phyloP scores from a whole-genome alignment of 2,888 invertebrate species.

The Agonopterix alstromeriana region DNA sequence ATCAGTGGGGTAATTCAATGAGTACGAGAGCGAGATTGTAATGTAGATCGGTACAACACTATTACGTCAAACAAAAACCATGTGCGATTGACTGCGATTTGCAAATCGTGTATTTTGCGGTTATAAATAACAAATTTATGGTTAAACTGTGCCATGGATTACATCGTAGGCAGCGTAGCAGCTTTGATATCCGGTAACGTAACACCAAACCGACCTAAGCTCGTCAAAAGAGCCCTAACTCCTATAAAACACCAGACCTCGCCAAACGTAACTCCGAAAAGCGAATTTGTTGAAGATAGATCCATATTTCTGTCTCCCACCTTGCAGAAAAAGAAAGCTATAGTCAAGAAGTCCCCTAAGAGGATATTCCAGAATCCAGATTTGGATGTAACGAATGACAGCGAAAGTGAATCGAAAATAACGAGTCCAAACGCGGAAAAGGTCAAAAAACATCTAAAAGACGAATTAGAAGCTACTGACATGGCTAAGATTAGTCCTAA shows the following conservation, averaged over 20 bases:
- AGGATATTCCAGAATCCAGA: conserved; percentile 63
- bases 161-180: conserved; percentile 75
- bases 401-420: conserved; percentile 23
- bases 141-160: conserved; percentile 49
- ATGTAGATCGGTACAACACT: background rate
- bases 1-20: too few species aligned
- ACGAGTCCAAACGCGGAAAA: conserved; percentile 55
- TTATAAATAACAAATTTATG: background rate
- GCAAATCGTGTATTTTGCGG: background rate
- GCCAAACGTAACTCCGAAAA: conserved; percentile 65
- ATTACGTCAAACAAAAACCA: conserved; percentile 10
- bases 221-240: conserved; percentile 52
- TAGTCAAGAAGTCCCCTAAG: conserved; percentile 66
- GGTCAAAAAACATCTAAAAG: conserved; percentile 58
- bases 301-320: conserved; percentile 64
- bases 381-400: conserved; percentile 40
- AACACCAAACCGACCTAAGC: conserved; percentile 71
- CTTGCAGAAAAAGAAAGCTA: conserved; percentile 61
- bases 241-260: conserved; percentile 64
- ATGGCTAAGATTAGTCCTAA: conserved; percentile 14
- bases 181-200: conserved; percentile 76
- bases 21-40: background rate
- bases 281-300: conserved; percentile 54
- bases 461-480: conserved; percentile 37
- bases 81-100: conserved; percentile 6